phyloP scores from a whole-genome alignment of 2,888 invertebrate genomes.

The Drosophila pseudotakahashii region DNA sequence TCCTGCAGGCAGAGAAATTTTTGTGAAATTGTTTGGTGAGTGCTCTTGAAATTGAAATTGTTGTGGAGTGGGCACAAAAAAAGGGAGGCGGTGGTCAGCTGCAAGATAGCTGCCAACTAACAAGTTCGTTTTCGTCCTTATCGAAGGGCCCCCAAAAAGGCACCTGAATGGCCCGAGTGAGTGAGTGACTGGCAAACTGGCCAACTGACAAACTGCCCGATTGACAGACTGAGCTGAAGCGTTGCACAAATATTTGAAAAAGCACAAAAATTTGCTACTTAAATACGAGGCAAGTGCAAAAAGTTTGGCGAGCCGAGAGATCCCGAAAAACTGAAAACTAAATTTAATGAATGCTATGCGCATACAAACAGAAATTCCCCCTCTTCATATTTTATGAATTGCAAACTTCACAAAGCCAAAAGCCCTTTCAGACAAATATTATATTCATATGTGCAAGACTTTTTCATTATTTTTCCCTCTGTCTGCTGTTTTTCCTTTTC shows the following conservation, averaged over 20 bases:
- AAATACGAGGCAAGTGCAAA: constrained; percentile 66
- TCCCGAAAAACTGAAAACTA: constrained; percentile 49
- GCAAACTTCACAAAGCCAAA: constrained; percentile 69
- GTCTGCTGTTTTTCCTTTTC: constrained; percentile 10
- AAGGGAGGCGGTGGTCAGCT: constrained; percentile 43
- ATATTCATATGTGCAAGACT: constrained; percentile 37
- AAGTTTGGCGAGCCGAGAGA: constrained; percentile 57
- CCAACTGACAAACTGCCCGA: constrained; percentile 27
- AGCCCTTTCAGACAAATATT: constrained; percentile 60
- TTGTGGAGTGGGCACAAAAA: constrained; percentile 26
- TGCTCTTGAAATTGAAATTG: constrained; percentile 78
- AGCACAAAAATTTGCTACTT: constrained; percentile 73
- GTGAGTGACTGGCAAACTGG: constrained; percentile 20
- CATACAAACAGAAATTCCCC: constrained; percentile 40
- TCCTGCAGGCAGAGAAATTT: constrained; percentile 47
- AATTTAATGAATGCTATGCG: constrained; percentile 30
- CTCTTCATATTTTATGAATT: constrained; percentile 42
- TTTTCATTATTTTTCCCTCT: constrained; percentile 36
- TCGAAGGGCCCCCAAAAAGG: constrained; percentile 38
- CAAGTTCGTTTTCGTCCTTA: constrained; percentile 72
- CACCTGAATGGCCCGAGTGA: constrained; percentile 52
- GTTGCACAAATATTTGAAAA: constrained; percentile 77
- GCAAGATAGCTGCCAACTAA: constrained; percentile 66
- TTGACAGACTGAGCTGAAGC: constrained; percentile 58
- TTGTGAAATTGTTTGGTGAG: constrained; percentile 70